These are phyloP conservation scores for Drosophila kuntzei DNA, from an alignment of 2,888 invertebrate species.

Conservation along the genomic window DNA sequence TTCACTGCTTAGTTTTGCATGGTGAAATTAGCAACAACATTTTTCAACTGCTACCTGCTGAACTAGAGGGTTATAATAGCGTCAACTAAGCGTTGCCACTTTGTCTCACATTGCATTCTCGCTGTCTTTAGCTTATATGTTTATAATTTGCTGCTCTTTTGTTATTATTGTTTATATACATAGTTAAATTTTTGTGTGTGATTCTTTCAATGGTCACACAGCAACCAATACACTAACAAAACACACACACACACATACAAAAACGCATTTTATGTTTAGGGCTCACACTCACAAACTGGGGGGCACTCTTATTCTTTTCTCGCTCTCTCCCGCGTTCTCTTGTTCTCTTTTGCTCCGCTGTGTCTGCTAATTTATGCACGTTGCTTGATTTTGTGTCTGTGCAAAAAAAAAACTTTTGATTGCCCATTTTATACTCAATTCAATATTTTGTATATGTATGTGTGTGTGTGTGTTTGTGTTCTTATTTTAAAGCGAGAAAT, in stretches of 20 bases:
- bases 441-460: slow-evolving; percentile 45
- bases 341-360: slow-evolving; percentile 40
- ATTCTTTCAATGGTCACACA: slow-evolving; percentile 52
- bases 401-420: slow-evolving; percentile 59
- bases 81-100: slow-evolving; percentile 40
- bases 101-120: slow-evolving; percentile 27
- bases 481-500: slow-evolving; percentile 47
- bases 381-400: slow-evolving; percentile 53
- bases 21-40: no score
- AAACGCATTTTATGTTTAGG: slow-evolving; percentile 28
- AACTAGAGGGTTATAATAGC: no score
- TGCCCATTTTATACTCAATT: slow-evolving; percentile 56
- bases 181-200: slow-evolving; percentile 44
- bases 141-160: slow-evolving; percentile 31
- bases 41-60: no score
- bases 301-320: slow-evolving; percentile 40
- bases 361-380: slow-evolving; percentile 68
- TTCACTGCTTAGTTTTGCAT: no score
- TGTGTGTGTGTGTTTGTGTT: slow-evolving; percentile 36
- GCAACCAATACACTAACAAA: slow-evolving; percentile 7
- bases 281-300: slow-evolving; percentile 36
- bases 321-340: slow-evolving; percentile 32
- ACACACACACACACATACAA: slow-evolving; percentile 11
- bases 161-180: slow-evolving; percentile 42
- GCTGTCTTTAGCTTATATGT: slow-evolving; percentile 28